phyloP scores from a whole-genome alignment of 2,113 vertebrate genomes.

The Pelodiscus sinensis region DNA sequence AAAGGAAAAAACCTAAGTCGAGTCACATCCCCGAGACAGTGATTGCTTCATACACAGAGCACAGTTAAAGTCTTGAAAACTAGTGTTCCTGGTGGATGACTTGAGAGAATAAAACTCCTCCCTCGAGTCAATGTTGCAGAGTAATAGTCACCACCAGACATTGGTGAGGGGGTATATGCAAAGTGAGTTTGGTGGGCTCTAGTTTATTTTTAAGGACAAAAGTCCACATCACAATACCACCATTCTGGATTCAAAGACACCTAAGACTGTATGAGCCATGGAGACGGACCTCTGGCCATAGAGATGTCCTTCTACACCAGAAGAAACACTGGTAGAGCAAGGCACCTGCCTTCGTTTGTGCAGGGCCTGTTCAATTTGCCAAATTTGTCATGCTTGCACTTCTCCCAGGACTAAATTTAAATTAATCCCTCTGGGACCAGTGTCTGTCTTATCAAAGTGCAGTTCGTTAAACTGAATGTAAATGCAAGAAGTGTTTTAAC shows the following conservation, averaged over 20 bases:
- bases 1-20: background rate
- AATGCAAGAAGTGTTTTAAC: background rate
- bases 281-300: background rate
- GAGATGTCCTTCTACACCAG: background rate
- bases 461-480: background rate
- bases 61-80: background rate
- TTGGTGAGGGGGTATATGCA: fast-evolving
- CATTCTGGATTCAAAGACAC: background rate
- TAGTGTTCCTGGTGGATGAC: fast-evolving
- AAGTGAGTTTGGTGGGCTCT: fast-evolving
- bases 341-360: too few relatives aligned
- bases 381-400: background rate
- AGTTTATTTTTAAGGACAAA: background rate
- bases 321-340: background rate
- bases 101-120: background rate
- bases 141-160: background rate
- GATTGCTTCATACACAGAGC: background rate
- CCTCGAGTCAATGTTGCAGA: background rate
- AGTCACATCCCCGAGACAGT: background rate
- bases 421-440: background rate
- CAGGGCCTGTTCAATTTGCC: background rate
- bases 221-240: background rate
- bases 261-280: background rate
- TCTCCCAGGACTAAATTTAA: background rate
- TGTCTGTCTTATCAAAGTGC: background rate